Conservation (phyloP, 2,113 vertebrate species). For the Eleginops maclovinus region DNA sequence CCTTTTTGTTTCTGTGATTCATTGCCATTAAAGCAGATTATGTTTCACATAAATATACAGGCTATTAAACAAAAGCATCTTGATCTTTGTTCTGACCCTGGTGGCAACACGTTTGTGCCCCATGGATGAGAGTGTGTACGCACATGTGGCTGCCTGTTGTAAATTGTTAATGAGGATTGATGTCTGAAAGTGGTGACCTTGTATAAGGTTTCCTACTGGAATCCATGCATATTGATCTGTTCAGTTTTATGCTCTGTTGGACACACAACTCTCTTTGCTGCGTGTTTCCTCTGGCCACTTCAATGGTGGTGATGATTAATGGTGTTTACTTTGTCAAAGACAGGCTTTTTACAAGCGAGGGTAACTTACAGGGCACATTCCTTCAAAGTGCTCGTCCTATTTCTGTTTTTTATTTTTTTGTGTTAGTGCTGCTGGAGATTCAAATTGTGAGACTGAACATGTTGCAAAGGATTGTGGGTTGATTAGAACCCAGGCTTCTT, state of each 20-base stretch:
- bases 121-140: constrained; percentile 34
- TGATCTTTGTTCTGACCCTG: constrained; percentile 41
- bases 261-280: constrained; percentile 62
- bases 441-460: too few species aligned
- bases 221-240: constrained; percentile 80
- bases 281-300: constrained; percentile 30
- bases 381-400: background rate
- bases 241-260: constrained; percentile 74
- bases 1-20: constrained; percentile 10
- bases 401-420: too few species aligned
- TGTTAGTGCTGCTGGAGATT: too few species aligned
- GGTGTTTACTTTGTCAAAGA: constrained; percentile 24
- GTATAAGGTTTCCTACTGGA: constrained; percentile 81
- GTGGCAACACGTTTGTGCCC: constrained; percentile 30
- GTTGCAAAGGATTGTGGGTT: too few species aligned
- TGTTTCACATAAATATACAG: constrained; percentile 5
- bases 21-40: background rate
- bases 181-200: constrained; percentile 81
- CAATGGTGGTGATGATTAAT: constrained; percentile 55
- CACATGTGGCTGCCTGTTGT: constrained; percentile 68
- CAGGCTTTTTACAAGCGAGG: background rate
- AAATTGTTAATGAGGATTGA: constrained; percentile 86
- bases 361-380: background rate
- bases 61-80: constrained; percentile 39
- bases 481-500: background rate